Base-by-base conservation (phyloP, 2,113 vertebrate genomes). In the Lasiurus cinereus region DNA sequence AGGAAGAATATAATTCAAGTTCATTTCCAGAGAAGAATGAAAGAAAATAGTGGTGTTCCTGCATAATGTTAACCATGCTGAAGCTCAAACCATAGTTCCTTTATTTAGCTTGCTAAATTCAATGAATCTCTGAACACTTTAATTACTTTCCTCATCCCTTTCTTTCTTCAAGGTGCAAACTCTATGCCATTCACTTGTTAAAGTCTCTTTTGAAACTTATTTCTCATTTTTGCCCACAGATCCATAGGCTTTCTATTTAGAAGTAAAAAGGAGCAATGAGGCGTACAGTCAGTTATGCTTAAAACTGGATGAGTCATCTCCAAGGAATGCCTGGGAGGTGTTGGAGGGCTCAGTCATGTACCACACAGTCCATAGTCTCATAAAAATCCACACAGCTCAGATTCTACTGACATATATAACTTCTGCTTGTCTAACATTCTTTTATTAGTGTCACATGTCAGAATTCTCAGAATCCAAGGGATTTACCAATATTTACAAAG, bases 91-190 rank as follows among this genome's bases (percentile, higher is more conserved):
- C 72, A 67, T 8, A 94, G 69, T 19, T 95, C 86, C 70, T 97
- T 96, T 93, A 96, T 96, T 96, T 96, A 94, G 52, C 84, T 96
- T 92, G 92, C 64, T 93, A 96, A 97, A 96, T 69, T 94, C 94
- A 97, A 93, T 70, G 88, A 66, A 62, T 69, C 54, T 67, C 80
- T 93, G 82, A 94, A 90, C 29, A 90, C 74, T 96, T 97, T 88
- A 95, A 93, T 96, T 90, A 80, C n/a, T 73, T 89, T 91, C 86
- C 80, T 46, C 39, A 90, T 88, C 56, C 46, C 83, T 88, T 92
- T 78, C 94, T 96, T 96, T 84, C 50, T 94, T 90, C 52, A 77
- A 33, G 74, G 33, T 91, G 50, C 85, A 95, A 96, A 62, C 93
- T 96, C 74, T 69, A 27, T 95, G 90, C 96, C 69, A 96, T 76